Conservation (phyloP, 2,113 vertebrate species). For the Cebus imitator region DNA sequence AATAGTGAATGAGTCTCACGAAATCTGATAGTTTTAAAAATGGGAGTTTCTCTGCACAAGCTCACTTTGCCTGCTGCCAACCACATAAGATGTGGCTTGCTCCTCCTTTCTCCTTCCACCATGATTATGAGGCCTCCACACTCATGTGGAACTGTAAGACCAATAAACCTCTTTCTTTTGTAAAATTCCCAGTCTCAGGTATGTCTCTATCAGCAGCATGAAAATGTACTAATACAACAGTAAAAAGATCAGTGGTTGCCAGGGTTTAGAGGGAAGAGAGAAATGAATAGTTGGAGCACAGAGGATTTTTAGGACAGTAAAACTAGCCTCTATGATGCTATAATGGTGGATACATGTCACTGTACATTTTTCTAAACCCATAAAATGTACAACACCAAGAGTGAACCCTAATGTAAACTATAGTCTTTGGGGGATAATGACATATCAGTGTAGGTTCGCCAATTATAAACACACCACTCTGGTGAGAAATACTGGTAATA, state of each 20-base stretch:
- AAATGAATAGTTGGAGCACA: background rate
- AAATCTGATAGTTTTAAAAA: no score
- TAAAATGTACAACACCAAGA: background rate
- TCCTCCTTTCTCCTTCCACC: no score
- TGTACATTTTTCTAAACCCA: background rate
- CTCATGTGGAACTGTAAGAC: no score
- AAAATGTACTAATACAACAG: background rate
- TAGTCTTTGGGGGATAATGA: background rate
- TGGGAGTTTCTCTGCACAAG: no score
- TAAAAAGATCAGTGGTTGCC: background rate
- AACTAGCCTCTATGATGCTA: background rate
- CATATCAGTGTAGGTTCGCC: background rate
- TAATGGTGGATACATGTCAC: background rate
- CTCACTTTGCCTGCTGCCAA: no score
- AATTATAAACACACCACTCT: background rate
- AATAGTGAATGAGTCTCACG: no score
- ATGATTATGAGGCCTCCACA: no score
- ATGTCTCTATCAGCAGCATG: no score
- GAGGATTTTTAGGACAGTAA: background rate
- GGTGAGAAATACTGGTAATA: background rate
- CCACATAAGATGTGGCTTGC: no score
- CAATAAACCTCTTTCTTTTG: no score
- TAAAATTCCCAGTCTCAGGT: no score
- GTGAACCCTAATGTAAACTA: background rate
- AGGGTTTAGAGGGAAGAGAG: background rate